Percentiles rank a stretch among this genome's conserved stretches.
These are phyloP conservation scores for Arrhamphus sclerolepis DNA, from an alignment of 2,797 vertebrate genomes.

Conservation along the genomic window DNA sequence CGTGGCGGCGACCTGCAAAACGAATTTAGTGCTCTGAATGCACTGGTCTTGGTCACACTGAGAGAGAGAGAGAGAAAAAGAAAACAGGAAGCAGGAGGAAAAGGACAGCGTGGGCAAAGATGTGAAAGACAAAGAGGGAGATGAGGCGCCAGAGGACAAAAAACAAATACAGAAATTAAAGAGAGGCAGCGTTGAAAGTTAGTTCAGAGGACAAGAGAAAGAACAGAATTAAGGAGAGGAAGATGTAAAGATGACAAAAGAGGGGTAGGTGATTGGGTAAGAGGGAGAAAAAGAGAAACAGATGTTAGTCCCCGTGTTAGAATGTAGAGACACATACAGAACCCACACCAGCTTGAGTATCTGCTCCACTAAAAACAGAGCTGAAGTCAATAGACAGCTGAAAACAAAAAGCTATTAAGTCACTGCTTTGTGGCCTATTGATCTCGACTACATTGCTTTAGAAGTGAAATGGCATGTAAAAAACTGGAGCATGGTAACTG, in stretches of 20 bases:
- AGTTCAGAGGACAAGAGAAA: neutral
- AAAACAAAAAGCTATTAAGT: constrained; percentile 38
- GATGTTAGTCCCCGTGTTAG: constrained; percentile 67
- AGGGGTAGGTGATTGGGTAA: constrained; percentile 37
- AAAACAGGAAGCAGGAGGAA: constrained; percentile 7
- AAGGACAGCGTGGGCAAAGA: constrained; percentile 2
- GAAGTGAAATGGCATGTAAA: constrained; percentile 35
- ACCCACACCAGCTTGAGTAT: constrained; percentile 10
- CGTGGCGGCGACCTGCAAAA: constrained; percentile 97
- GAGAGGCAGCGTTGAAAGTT: constrained; percentile 6
- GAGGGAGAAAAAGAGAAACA: constrained; percentile 34
- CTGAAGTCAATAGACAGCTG: constrained; percentile 29
- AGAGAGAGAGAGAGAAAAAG: too few species aligned
- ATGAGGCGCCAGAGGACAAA: constrained; percentile 16
- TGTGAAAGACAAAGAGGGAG: constrained; percentile 9
- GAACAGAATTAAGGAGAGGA: constrained; percentile 9
- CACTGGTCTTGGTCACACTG: constrained; percentile 99
- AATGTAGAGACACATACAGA: constrained; percentile 49
- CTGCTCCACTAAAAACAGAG: constrained; percentile 26
- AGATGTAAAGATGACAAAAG: constrained; percentile 23
- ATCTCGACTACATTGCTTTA: constrained; percentile 39
- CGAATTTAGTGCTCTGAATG: constrained; percentile 99
- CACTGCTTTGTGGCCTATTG: constrained; percentile 44
- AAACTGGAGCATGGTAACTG: constrained; percentile 53
- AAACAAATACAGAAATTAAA: constrained; percentile 6